Base-by-base conservation (phyloP, 2,797 vertebrate genomes). In the Argentina silus region DNA sequence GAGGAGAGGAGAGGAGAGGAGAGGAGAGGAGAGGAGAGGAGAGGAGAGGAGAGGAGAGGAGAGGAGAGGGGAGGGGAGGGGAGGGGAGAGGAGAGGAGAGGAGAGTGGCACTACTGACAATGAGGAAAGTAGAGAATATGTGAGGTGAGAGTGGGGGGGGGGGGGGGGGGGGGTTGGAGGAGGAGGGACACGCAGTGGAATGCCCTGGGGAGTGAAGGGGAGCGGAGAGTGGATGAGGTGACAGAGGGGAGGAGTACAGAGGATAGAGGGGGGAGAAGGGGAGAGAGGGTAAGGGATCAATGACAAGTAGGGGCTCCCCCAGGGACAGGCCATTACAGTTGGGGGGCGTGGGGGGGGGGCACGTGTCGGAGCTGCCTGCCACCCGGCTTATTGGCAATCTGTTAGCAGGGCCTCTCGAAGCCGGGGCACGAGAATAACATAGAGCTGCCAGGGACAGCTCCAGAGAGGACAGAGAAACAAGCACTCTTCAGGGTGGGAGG, bases 351-450 rank as follows among this genome's bases (percentile, higher is more conserved):
- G 83, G 72, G 81, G 73, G 80, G 78, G 83, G 81, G 80, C 84
- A 82, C 77, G 81, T 74, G 77, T 84, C 76, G 81, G 78, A 65
- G 81, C 74, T 83, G 75, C 86, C 85, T 91, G 91, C 89, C 91
- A 91, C 80, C 53, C 50, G 89, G 83, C 86, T 92, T 92, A 93
- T 92, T 93, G 93, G 88, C 91, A 93, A 93, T 94, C 92, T 93
- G 91, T 93, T 92, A 93, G 87, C 88, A 85, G 83, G 79, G 88
- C 87, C 80, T 75, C 78, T 11, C 36, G 87, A 36, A 36, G 83
- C 87, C 82, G 84, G 69, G 84, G 67, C 78, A 85, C 87, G 47
- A 76, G 77, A 84, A 79, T 47, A 64, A 75, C 83, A 81, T 79
- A 78, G n/a, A n/a, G n/a, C n/a, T n/a, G 87, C 87, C 83, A 89